phyloP scores from a whole-genome alignment of 2,797 vertebrate genomes.

The Uromys caudimaculatus region DNA sequence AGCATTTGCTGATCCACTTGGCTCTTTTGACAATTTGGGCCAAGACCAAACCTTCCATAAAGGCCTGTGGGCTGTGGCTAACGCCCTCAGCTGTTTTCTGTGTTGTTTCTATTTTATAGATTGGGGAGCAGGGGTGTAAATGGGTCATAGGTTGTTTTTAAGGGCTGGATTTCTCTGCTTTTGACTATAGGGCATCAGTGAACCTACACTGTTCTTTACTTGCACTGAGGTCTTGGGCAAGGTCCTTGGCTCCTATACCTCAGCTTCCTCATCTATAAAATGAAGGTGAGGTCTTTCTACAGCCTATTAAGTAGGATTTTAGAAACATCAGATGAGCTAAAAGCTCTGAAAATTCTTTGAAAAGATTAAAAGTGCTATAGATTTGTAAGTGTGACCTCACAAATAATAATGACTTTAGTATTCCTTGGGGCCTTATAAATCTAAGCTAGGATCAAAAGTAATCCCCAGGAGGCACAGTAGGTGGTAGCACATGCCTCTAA shows the following conservation, averaged over 20 bases:
- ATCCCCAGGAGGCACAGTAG: neutral
- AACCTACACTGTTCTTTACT: neutral
- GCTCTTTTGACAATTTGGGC: slow-evolving; percentile 68
- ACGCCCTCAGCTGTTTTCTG: slow-evolving; percentile 43
- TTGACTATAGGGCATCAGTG: neutral
- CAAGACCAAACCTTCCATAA: slow-evolving; percentile 67
- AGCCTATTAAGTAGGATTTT: neutral
- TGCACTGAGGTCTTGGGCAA: neutral
- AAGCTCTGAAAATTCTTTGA: slow-evolving; percentile 44
- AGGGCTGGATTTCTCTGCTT: neutral
- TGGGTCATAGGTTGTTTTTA: neutral
- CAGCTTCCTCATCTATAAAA: slow-evolving; percentile 21
- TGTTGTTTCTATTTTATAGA: slow-evolving; percentile 58
- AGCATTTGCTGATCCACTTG: slow-evolving; percentile 63
- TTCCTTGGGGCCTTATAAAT: neutral
- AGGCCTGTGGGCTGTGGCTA: slow-evolving; percentile 66
- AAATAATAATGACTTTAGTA: neutral
- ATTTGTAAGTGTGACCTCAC: slow-evolving; percentile 34
- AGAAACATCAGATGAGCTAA: neutral
- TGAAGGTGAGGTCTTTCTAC: neutral
- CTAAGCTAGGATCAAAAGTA: slow-evolving; percentile 12
- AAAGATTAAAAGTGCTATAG: neutral
- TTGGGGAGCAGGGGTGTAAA: neutral
- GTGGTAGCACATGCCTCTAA: neutral
- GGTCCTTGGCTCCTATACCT: neutral